phyloP scores from a whole-genome alignment of 1,140 invertebrate species.

The Philopotamus ludificatus region DNA sequence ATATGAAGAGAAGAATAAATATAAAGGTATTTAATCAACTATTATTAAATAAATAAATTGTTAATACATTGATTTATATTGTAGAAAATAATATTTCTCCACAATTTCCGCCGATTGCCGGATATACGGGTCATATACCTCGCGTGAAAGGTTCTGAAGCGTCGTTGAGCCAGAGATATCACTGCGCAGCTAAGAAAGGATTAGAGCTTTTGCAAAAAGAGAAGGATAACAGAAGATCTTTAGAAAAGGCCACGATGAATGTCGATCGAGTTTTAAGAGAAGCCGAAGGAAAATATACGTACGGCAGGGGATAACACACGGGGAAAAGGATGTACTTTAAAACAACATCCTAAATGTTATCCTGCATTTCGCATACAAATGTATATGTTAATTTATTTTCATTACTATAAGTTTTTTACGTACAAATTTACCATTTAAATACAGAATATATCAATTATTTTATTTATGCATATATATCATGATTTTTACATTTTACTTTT shows the following conservation, averaged over 20 bases:
- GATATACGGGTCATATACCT: constrained; percentile 72
- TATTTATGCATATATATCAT: too few relatives aligned
- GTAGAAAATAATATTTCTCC: constrained; percentile 67
- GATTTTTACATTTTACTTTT: too few relatives aligned
- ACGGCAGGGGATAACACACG: constrained; percentile 58
- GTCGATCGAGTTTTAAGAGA: constrained; percentile 50
- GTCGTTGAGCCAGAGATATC: constrained; percentile 66
- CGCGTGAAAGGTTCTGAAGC: constrained; percentile 64
- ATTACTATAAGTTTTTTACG: too few relatives aligned
- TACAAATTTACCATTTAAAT: too few relatives aligned
- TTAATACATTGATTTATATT: constrained; percentile 22
- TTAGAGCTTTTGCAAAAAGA: constrained; percentile 61
- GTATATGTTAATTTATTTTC: not conserved
- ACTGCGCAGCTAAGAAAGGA: constrained; percentile 65
- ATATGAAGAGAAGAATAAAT: constrained; percentile 55
- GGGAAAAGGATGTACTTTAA: constrained; percentile 53
- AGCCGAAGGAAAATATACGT: constrained; percentile 51
- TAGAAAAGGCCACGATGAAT: constrained; percentile 48
- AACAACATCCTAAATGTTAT: constrained; percentile 11
- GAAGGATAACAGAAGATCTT: constrained; percentile 53
- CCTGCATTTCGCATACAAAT: constrained; percentile 1
- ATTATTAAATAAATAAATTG: constrained; percentile 1
- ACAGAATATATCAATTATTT: too few relatives aligned
- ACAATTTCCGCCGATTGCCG: constrained; percentile 68
- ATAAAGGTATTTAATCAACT: constrained; percentile 51